Conservation (phyloP, 2,113 vertebrate genomes). For the Leptodactylus fuscus region DNA sequence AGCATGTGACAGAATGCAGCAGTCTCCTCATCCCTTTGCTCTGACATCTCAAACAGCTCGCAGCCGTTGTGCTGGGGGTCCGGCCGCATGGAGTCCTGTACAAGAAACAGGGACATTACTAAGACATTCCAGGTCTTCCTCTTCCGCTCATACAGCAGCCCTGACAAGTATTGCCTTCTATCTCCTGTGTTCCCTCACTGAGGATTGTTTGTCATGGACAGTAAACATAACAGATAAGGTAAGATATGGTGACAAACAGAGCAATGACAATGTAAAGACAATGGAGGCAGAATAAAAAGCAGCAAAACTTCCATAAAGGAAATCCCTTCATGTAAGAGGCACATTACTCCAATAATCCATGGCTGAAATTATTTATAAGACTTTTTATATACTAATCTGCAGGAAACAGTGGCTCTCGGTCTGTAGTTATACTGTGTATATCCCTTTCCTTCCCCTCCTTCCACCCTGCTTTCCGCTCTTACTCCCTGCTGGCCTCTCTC, state of each 20-base stretch:
- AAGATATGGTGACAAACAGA: background rate
- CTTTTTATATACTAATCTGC: background rate
- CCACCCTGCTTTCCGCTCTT: conserved; percentile 36
- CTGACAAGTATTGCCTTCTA: background rate
- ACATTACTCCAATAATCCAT: background rate
- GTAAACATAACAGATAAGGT: background rate
- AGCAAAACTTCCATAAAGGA: no score
- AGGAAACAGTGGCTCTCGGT: conserved; percentile 30
- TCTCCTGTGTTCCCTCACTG: background rate
- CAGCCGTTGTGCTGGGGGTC: conserved; percentile 79
- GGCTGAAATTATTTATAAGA: background rate
- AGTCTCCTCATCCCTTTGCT: conserved; percentile 95
- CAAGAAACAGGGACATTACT: conserved; percentile 1
- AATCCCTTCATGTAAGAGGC: background rate
- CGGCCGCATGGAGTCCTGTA: conserved; percentile 67
- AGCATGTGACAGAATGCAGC: conserved; percentile 97
- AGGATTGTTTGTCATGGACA: background rate
- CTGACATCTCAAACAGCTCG: conserved; percentile 92
- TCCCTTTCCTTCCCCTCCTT: conserved; percentile 44
- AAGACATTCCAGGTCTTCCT: conserved; percentile 33
- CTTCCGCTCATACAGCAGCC: background rate
- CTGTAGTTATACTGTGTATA: conserved; percentile 1
- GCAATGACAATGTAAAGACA: background rate
- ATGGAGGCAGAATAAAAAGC: background rate
- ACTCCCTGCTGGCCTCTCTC: conserved; percentile 13